Percentiles rank a stretch among this genome's conserved stretches.
Conservation (phyloP, 1,140 invertebrate species). For the Vanessa tameamea region DNA sequence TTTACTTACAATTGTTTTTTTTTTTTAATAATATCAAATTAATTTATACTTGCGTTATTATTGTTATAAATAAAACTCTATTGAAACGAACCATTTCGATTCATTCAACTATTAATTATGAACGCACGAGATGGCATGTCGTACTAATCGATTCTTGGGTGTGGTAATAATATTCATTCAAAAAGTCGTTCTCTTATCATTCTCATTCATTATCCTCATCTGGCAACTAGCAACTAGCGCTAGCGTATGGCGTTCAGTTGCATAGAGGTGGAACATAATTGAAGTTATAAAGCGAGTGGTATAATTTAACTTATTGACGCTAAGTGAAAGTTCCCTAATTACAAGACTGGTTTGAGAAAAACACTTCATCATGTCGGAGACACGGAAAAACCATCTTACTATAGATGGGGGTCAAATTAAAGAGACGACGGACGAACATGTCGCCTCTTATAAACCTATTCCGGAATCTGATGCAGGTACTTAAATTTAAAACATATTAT, state of each 20-base stretch:
- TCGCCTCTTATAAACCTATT: conserved; percentile 82
- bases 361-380: conserved; percentile 71
- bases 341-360: conserved; percentile 33
- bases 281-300: conserved; percentile 12
- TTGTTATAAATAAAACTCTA: background rate
- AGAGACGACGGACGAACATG: conserved; percentile 60
- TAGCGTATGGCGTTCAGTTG: background rate
- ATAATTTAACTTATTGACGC: conserved; percentile 27
- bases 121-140: background rate
- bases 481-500: background rate
- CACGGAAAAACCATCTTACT: conserved; percentile 70
- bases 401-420: conserved; percentile 74
- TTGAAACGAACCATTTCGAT: background rate
- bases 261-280: conserved; percentile 31
- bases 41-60: background rate
- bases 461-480: conserved; percentile 77
- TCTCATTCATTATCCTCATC: conserved; percentile 35
- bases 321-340: conserved; percentile 28
- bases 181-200: background rate
- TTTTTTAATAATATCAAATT: background rate
- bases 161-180: conserved; percentile 22
- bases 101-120: conserved; percentile 7
- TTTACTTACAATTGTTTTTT: too few relatives aligned
- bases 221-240: conserved; percentile 1
- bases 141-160: conserved; percentile 30